phyloP scores from a whole-genome alignment of 2,797 vertebrate genomes.

The Schizothorax lantsangensis region DNA sequence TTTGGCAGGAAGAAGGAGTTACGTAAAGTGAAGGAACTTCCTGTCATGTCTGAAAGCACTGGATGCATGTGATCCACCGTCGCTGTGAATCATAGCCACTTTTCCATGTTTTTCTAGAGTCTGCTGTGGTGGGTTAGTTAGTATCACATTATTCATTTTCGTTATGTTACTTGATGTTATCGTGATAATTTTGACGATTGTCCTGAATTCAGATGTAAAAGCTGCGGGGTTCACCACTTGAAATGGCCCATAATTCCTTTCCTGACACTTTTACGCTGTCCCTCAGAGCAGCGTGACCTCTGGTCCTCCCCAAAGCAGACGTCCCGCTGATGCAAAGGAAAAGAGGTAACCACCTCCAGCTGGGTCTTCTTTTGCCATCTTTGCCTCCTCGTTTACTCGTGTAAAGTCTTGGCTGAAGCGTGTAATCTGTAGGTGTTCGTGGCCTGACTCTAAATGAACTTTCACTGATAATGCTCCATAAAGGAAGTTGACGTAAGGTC shows the following conservation, averaged over 20 bases:
- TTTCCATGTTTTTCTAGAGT: background rate
- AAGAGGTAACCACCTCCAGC: slow-evolving; percentile 38
- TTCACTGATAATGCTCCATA: background rate
- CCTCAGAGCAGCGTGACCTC: slow-evolving; percentile 5
- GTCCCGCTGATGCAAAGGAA: slow-evolving; percentile 43
- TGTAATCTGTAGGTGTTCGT: background rate
- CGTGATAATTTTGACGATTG: background rate
- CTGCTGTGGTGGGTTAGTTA: background rate
- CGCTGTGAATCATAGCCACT: background rate
- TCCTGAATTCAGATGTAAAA: slow-evolving; percentile 13
- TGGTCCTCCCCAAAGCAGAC: slow-evolving; percentile 7
- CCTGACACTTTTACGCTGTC: background rate
- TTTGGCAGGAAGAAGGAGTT: background rate
- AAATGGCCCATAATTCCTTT: background rate
- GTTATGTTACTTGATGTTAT: background rate
- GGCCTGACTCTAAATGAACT: slow-evolving; percentile 12
- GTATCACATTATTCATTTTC: background rate
- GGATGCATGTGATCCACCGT: background rate
- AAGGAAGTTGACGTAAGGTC: slow-evolving; percentile 5
- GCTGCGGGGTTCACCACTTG: rapidly evolving
- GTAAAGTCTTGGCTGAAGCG: background rate
- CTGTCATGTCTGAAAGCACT: background rate
- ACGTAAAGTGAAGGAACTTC: background rate
- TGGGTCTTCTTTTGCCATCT: slow-evolving; percentile 24
- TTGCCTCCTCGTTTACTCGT: background rate